Evolutionary conservation across 2,113 vertebrate species (phyloP), one percentile per base, ranked within the genome.

Genomic region (Turdus rufiventris): DNA sequence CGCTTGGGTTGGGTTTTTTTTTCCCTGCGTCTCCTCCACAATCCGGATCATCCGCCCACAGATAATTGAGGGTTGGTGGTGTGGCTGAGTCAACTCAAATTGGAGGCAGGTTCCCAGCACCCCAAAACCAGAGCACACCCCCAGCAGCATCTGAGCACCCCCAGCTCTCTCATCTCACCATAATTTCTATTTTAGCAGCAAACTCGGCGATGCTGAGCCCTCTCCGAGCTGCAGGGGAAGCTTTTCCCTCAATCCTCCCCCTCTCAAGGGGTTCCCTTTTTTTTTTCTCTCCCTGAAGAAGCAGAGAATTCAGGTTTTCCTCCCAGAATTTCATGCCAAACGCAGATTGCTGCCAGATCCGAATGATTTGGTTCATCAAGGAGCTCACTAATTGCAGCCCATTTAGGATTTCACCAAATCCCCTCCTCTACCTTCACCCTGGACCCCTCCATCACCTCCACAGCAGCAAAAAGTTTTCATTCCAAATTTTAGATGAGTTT

Each of bases 1-100:
- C 4, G 12, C 73, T 15, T 3, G 89, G 94, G 65, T 0, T 93
- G 89, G 61, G 84, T 96, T 96, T 95, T 95, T 66, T 11, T 40
- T 40, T 40, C 38, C 38, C 0, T 4, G 76, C 6, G 6, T 71
- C 84, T 81, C 42, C 62, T 80, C 93, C 50, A 8, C 91, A 89
- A 85, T 71, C 96, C 87, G 84, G 93, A 86, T 89, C 47, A 94
- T 94, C 93, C 91, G 2, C 96, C 96, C 93, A 96, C 93, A 14
- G 91, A 10, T 94, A 96, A 96, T 96, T 96, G 91, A 56, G 81
- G 96, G 91, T 68, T 94, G 93, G 12, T 2, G 17, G 57, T 13
- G 72, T 0, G 47, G 88, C 85, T 83, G 79, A 86, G 92, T 25
- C 92, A 84, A n/a, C 6, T 47, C 60, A 1, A 8, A 77, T 4